Percentiles rank a stretch among this genome's conserved stretches.
Conservation (phyloP, 1,140 invertebrate genomes). For the Marisa cornuarietis region DNA sequence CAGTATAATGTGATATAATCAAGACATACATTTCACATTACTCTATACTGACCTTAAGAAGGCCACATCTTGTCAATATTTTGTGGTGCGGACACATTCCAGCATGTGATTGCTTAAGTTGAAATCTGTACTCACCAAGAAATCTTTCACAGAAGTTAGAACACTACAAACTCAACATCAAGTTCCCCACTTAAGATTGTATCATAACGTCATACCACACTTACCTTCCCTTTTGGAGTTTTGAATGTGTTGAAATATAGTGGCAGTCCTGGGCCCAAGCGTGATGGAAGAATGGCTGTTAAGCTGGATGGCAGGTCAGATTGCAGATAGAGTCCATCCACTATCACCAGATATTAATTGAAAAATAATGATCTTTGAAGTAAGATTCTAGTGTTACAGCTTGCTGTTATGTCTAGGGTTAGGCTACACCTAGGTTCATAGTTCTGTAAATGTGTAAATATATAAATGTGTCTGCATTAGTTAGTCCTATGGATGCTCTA, state of each 20-base stretch:
- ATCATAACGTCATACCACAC: not conserved
- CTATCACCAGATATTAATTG: not conserved
- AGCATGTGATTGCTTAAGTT: not conserved
- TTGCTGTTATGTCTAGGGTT: no score
- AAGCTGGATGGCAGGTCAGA: not conserved
- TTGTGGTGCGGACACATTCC: not conserved
- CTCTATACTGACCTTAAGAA: not conserved
- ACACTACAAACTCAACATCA: not conserved
- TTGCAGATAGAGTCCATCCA: conserved; percentile 3
- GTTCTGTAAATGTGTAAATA: no score
- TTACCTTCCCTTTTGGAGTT: conserved; percentile 7
- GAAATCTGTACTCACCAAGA: not conserved
- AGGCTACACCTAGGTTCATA: no score
- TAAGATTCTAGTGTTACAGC: no score
- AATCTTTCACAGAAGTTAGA: not conserved
- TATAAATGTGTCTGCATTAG: no score
- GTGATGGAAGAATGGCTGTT: conserved; percentile 8
- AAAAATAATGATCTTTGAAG: no score
- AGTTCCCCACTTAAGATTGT: no score
- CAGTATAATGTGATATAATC: no score
- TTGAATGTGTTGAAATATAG: conserved; percentile 13
- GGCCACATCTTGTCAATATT: not conserved
- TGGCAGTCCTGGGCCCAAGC: conserved; percentile 5
- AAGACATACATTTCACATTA: no score
- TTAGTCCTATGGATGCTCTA: no score